Percentiles rank a stretch among this genome's conserved stretches.
These are phyloP conservation scores for Apistogramma diplotaenia DNA, from an alignment of 2,113 vertebrate species.

Conservation along the genomic window DNA sequence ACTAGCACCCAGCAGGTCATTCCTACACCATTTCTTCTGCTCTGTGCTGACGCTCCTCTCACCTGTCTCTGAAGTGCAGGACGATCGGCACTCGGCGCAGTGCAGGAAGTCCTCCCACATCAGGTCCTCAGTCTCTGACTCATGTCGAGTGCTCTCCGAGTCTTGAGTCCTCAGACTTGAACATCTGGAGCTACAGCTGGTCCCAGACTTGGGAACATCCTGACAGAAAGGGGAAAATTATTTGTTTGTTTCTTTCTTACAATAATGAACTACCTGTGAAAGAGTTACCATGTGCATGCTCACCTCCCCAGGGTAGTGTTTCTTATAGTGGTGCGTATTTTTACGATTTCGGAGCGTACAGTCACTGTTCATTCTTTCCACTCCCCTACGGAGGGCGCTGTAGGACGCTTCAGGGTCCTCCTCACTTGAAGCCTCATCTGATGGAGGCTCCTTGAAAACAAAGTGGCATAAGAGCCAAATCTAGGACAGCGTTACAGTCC, in stretches of 20 bases:
- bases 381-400: slow-evolving; percentile 71
- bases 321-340: slow-evolving; percentile 90
- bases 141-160: slow-evolving; percentile 92
- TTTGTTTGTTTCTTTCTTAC: background rate
- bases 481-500: background rate
- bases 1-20: background rate
- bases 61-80: slow-evolving; percentile 90
- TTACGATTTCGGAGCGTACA: slow-evolving; percentile 83
- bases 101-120: slow-evolving; percentile 98
- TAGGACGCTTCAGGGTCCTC: slow-evolving; percentile 90
- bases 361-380: slow-evolving; percentile 84
- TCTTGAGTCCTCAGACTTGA: slow-evolving; percentile 92
- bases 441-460: slow-evolving; percentile 79
- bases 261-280: background rate
- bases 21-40: background rate
- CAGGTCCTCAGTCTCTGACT: slow-evolving; percentile 95
- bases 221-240: slow-evolving; percentile 42
- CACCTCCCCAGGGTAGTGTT: slow-evolving; percentile 90
- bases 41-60: background rate
- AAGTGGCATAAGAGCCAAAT: background rate
- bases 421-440: slow-evolving; percentile 96
- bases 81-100: slow-evolving; percentile 93
- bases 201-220: slow-evolving; percentile 90
- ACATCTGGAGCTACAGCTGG: slow-evolving; percentile 94
- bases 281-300: background rate